These are phyloP conservation scores for Scolopax mira DNA, from an alignment of 2,113 vertebrate genomes.

Conservation along the genomic window DNA sequence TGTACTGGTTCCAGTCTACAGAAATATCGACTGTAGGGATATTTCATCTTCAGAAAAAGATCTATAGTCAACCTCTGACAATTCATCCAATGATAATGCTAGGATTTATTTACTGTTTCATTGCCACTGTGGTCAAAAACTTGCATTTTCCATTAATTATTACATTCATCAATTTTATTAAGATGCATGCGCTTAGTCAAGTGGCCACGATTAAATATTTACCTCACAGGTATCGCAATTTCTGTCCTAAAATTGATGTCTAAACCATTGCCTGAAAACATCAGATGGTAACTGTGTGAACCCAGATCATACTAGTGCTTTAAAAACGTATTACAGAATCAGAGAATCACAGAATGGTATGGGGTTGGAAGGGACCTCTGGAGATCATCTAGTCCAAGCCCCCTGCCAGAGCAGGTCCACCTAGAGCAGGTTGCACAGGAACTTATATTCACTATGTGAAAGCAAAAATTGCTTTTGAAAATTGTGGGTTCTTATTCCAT, in stretches of 20 bases:
- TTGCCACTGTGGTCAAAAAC: neutral
- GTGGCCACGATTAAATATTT: neutral
- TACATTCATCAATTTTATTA: neutral
- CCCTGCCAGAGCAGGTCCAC: no score
- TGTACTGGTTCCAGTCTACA: neutral
- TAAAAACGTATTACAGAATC: neutral
- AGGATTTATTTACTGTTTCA: neutral
- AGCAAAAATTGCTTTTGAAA: neutral
- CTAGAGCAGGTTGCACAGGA: no score
- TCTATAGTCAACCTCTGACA: rapidly evolving
- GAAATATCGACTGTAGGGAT: neutral
- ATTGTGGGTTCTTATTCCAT: neutral
- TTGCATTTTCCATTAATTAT: neutral
- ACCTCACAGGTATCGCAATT: neutral
- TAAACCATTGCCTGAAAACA: neutral
- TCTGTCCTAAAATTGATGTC: neutral
- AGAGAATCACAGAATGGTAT: no score
- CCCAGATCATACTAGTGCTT: neutral
- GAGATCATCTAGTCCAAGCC: no score
- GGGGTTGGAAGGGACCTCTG: no score
- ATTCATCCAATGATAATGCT: neutral
- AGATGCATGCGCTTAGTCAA: neutral
- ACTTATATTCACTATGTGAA: neutral
- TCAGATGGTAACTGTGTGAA: neutral
- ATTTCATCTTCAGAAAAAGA: neutral